Evolutionary conservation across 2,113 vertebrate genomes (phyloP).

Genomic region (Trogon surrucura): DNA sequence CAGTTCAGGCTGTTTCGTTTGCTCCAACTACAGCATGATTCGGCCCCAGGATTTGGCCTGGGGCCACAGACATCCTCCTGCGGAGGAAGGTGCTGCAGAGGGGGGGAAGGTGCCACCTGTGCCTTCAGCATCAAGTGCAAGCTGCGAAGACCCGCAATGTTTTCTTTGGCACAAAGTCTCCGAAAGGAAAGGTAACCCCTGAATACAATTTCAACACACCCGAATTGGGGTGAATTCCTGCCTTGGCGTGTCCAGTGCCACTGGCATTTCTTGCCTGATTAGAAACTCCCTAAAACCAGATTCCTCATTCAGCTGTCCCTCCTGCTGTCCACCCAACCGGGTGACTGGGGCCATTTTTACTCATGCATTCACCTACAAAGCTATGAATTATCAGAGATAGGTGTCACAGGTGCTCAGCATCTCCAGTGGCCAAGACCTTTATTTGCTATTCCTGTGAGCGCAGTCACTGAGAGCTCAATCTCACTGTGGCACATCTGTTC

Average conservation of each 20-base stretch:
- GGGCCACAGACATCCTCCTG: background rate
- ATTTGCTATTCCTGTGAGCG: background rate
- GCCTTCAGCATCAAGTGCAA: rapidly evolving
- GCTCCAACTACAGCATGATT: background rate
- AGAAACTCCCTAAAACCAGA: background rate
- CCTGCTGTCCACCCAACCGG: background rate
- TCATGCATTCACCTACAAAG: background rate
- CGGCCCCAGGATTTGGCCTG: background rate
- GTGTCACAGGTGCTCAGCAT: background rate
- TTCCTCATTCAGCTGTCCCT: background rate
- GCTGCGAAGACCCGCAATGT: background rate
- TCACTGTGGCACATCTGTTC: background rate
- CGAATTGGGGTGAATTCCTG: background rate
- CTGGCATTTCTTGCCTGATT: background rate
- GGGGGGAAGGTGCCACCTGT: rapidly evolving
- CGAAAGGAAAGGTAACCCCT: background rate
- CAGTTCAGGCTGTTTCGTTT: background rate
- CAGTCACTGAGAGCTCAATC: background rate
- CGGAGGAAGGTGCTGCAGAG: background rate
- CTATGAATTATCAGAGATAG: background rate
- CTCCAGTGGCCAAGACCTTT: background rate
- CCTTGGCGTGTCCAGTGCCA: background rate
- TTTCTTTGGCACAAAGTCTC: background rate
- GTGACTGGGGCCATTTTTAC: background rate
- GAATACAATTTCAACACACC: background rate